Evolutionary conservation across 2,113 vertebrate genomes (phyloP).

Genomic region (Strix aluco): DNA sequence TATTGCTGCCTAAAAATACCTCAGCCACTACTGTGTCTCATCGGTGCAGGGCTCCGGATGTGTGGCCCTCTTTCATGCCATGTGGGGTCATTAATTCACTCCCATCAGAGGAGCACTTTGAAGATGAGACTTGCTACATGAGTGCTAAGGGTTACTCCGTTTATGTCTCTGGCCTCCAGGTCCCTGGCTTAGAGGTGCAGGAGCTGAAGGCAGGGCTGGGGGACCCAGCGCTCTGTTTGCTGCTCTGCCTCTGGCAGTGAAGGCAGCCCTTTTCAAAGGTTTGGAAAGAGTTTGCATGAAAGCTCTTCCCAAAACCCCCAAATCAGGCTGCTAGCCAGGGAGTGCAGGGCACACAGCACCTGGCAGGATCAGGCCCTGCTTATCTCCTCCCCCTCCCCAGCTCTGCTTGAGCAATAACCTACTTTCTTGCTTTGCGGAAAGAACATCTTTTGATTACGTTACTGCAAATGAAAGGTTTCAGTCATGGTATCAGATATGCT

Average conservation of each 20-base stretch:
- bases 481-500: not conserved
- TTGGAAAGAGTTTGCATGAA: not conserved
- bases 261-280: not conserved
- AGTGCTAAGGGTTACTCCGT: not conserved
- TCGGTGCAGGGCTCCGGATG: rapidly evolving
- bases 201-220: not conserved
- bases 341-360: not conserved
- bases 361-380: not conserved
- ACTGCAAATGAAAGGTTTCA: constrained; percentile 34
- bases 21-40: not conserved
- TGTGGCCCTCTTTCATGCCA: not conserved
- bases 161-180: not conserved
- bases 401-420: constrained; percentile 21
- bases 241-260: not conserved
- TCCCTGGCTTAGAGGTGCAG: not conserved
- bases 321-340: not conserved
- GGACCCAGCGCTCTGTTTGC: not conserved
- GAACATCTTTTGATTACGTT: constrained; percentile 28
- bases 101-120: not conserved
- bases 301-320: not conserved
- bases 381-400: not conserved
- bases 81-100: not conserved
- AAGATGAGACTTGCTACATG: not conserved
- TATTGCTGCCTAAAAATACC: not conserved
- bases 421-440: not conserved